Conservation (phyloP, 2,888 invertebrate genomes). For the Tenthredo notha region DNA sequence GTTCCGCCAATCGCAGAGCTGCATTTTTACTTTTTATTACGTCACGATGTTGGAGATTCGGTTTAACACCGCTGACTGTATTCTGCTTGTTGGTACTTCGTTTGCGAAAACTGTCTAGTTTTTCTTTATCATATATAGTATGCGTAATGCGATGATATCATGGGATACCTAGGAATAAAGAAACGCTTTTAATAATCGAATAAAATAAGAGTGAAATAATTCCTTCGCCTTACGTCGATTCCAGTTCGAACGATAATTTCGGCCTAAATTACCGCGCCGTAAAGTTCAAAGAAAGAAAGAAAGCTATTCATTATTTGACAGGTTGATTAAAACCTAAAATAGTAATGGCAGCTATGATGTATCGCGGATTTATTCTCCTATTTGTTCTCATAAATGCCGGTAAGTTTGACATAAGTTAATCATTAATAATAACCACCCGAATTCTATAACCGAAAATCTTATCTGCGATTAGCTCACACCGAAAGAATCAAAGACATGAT, state of each 20-base stretch:
- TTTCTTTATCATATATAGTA: too few species aligned
- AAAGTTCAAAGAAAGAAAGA: neutral
- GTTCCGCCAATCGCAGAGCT: neutral
- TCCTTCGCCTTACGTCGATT: neutral
- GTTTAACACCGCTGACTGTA: neutral
- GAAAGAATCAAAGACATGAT: conserved; percentile 89
- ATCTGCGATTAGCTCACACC: conserved; percentile 76
- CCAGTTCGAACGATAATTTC: neutral
- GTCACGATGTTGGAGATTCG: neutral
- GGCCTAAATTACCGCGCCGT: neutral
- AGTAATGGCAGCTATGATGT: conserved; percentile 49
- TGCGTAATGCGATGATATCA: neutral
- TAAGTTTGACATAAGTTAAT: conserved; percentile 28
- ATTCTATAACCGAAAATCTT: neutral
- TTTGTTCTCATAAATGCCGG: conserved; percentile 54
- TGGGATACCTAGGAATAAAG: neutral
- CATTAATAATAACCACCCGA: conserved; percentile 11
- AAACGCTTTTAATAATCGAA: neutral
- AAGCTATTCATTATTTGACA: neutral
- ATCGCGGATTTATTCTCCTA: conserved; percentile 43
- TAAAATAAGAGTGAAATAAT: neutral
- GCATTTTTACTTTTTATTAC: neutral
- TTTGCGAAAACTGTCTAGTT: neutral
- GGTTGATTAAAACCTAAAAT: neutral
- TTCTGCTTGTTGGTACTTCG: neutral